Base-by-base conservation (phyloP, 2,888 invertebrate genomes). In the Tanypteryx hageni region DNA sequence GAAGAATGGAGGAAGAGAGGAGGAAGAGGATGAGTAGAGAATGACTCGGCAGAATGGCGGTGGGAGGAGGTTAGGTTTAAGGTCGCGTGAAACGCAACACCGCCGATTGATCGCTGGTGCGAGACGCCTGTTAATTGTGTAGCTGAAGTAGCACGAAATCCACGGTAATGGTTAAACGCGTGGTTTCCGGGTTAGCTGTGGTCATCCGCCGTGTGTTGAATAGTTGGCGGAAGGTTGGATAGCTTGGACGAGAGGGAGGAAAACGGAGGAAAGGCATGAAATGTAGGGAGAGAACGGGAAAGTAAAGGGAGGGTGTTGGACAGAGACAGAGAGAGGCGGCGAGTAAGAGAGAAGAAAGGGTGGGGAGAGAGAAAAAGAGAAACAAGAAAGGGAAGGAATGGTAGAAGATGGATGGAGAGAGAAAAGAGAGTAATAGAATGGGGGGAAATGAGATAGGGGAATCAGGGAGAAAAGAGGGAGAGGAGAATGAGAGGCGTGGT, bases 51-150 rank as follows among this genome's bases (percentile, higher is more conserved):
- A 7, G 16, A 2, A 7, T 2, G 76, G 76, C 22, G 31, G 31
- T 11, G 82, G 31, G 11, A 14, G 22, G 14, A 14, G 81, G 81
- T 81, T 22, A 76, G 57, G 18, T 83, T 83, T 83, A 57, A 83
- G 83, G 83, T 5, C 56, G n/a, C 83, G n/a, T 57, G 56, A 56
- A 83, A 82, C 82, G 82, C 82, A 82, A 82, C 82, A 82, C 82
- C 44, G 82, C 44, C 82, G 82, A 82, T 16, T 44, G 44, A 82
- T 82, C 82, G 56, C 83, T 18, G 18, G 83, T 83, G 83, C 83
- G 83, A 83, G 83, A 83, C 83, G 83, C 83, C n/a, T 83, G 83
- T 83, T 83, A 83, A 83, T 83, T 83, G 83, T 83, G 83, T 44
- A 83, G 83, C 56, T 83, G 56, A 83, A 83, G 83, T 83, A 57